Percentiles rank a stretch among this genome's conserved stretches.
Conservation (phyloP, 2,888 invertebrate species). For the Pherbina coryleti region DNA sequence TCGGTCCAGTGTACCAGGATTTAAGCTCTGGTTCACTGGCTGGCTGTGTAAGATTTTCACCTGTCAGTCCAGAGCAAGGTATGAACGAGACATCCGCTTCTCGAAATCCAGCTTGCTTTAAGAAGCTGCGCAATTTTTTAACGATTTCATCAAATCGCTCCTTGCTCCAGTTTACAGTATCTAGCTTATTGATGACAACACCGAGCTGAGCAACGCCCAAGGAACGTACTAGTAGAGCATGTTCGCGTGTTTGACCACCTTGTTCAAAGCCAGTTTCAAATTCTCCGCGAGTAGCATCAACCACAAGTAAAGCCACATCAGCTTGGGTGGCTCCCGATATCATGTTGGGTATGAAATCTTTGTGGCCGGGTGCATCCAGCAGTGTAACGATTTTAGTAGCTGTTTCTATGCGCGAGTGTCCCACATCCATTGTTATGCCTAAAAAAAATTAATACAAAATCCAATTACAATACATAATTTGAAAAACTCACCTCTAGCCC, state of each 20-base stretch:
- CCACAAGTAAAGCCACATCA: conserved; percentile 95
- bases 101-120: conserved; percentile 93
- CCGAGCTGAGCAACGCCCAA: conserved; percentile 92
- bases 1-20: conserved; percentile 87
- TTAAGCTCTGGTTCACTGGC: conserved; percentile 76
- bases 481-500: conserved; percentile 76
- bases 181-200: conserved; percentile 97
- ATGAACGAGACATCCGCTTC: conserved; percentile 89
- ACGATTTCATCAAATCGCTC: conserved; percentile 92
- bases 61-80: conserved; percentile 96
- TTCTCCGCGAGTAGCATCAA: conserved; percentile 96
- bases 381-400: conserved; percentile 81
- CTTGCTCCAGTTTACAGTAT: conserved; percentile 94
- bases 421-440: conserved; percentile 98
- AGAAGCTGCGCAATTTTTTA: conserved; percentile 82
- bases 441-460: neutral
- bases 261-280: conserved; percentile 99
- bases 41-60: conserved; percentile 86
- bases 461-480: neutral
- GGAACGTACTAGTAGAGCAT: conserved; percentile 91
- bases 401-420: conserved; percentile 92
- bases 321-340: conserved; percentile 98
- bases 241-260: conserved; percentile 98
- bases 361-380: conserved; percentile 98
- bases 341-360: conserved; percentile 99